These are phyloP conservation scores for Chaetoderma sp. DNA, from an alignment of 2,888 invertebrate species.

Conservation along the genomic window DNA sequence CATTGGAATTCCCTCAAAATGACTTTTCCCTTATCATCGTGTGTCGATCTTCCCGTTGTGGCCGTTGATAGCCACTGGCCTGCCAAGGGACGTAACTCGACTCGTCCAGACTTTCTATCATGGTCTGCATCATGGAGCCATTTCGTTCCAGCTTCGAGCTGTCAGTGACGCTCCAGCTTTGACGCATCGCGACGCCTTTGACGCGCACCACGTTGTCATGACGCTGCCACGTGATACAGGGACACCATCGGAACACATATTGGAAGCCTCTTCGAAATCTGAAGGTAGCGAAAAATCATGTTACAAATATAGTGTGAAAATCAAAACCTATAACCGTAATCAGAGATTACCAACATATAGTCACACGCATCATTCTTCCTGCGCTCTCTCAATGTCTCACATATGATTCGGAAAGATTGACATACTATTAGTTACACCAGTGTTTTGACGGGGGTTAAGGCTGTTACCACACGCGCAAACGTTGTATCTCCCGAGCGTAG, in stretches of 20 bases:
- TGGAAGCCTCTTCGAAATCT: slow-evolving; percentile 95
- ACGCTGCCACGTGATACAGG: slow-evolving; percentile 73
- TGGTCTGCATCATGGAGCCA: slow-evolving; percentile 58
- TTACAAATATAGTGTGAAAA: no score
- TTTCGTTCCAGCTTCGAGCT: slow-evolving; percentile 54
- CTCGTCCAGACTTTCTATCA: slow-evolving; percentile 55
- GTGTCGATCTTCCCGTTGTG: no score
- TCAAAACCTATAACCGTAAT: no score
- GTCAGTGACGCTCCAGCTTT: slow-evolving; percentile 51
- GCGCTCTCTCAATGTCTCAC: background rate
- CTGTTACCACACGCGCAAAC: no score
- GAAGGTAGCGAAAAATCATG: slow-evolving; percentile 47
- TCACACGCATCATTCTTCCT: background rate
- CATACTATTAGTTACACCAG: no score
- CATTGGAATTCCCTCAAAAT: no score
- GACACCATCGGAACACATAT: slow-evolving; percentile 91
- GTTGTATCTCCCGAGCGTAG: no score
- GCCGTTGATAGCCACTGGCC: no score
- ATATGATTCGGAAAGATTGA: background rate
- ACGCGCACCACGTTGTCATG: slow-evolving; percentile 43
- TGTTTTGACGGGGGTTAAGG: background rate
- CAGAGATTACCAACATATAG: no score
- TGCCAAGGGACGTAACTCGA: slow-evolving; percentile 35
- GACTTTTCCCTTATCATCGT: no score
- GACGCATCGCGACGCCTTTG: slow-evolving; percentile 47